Evolutionary conservation across 1,140 invertebrate genomes (phyloP).

Genomic region (Bombus difficillimus): DNA sequence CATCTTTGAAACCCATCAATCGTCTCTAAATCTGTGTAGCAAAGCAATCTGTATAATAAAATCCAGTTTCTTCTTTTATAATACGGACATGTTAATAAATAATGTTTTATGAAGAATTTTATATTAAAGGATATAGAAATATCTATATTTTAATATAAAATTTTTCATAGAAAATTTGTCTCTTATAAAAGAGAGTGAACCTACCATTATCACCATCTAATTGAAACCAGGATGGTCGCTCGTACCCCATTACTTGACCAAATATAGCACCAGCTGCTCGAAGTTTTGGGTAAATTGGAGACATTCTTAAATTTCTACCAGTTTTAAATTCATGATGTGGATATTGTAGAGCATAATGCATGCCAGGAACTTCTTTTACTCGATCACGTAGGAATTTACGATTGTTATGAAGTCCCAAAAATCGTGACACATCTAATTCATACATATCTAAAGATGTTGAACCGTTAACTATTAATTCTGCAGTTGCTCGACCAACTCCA

Average conservation of each 20-base stretch:
- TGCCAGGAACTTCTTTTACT: slow-evolving; percentile 95
- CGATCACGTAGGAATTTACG: slow-evolving; percentile 96
- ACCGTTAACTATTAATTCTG: slow-evolving; percentile 94
- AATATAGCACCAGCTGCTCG: slow-evolving; percentile 97
- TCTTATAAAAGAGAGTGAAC: slow-evolving; percentile 19
- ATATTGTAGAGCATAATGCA: slow-evolving; percentile 93
- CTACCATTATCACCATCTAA: slow-evolving; percentile 83
- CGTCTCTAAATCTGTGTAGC: slow-evolving; percentile 67
- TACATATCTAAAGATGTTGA: slow-evolving; percentile 93
- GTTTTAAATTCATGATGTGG: slow-evolving; percentile 93
- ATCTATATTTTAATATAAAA: not conserved
- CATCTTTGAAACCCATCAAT: slow-evolving; percentile 80
- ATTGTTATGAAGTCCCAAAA: slow-evolving; percentile 98
- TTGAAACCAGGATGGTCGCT: slow-evolving; percentile 96
- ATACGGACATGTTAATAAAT: not conserved
- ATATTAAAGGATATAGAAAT: not conserved
- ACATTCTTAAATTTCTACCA: slow-evolving; percentile 96
- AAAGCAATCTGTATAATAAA: slow-evolving; percentile 52
- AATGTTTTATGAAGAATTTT: not conserved
- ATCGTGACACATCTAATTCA: slow-evolving; percentile 95
- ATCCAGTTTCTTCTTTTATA: slow-evolving; percentile 26
- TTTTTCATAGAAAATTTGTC: not conserved
- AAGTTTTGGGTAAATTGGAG: slow-evolving; percentile 97
- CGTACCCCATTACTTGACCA: slow-evolving; percentile 99
- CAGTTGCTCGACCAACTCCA: slow-evolving; percentile 95